phyloP scores from a whole-genome alignment of 2,888 invertebrate species.

The Criorhina ranunculi region DNA sequence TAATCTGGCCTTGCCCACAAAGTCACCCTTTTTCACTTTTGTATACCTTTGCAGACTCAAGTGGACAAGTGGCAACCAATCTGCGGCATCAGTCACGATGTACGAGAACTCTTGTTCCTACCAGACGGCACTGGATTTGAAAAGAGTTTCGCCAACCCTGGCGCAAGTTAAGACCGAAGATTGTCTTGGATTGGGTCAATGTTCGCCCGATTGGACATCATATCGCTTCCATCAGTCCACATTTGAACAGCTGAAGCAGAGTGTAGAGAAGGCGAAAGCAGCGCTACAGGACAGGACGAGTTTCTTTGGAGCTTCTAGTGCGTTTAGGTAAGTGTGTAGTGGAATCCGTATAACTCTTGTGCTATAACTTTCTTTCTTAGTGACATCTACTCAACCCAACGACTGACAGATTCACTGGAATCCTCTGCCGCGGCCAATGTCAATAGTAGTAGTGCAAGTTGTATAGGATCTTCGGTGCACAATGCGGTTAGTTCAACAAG shows the following conservation, averaged over 20 bases:
- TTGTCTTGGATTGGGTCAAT: constrained; percentile 84
- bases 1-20: background rate
- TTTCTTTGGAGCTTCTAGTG: constrained; percentile 89
- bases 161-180: constrained; percentile 85
- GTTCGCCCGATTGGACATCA: constrained; percentile 90
- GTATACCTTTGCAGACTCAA: constrained; percentile 80
- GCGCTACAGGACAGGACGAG: constrained; percentile 91
- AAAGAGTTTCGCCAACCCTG: constrained; percentile 87
- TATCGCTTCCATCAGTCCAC: constrained; percentile 94
- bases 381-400: constrained; percentile 84
- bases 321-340: constrained; percentile 87
- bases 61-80: constrained; percentile 81
- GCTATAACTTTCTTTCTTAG: constrained; percentile 76
- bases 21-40: constrained; percentile 6
- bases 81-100: constrained; percentile 85
- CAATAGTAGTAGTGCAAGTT: constrained; percentile 81
- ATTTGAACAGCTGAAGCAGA: constrained; percentile 95
- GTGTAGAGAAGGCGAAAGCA: constrained; percentile 95
- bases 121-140: constrained; percentile 92
- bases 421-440: constrained; percentile 80
- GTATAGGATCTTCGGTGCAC: constrained; percentile 82
- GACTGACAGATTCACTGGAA: constrained; percentile 83
- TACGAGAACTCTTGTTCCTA: constrained; percentile 97
- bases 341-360: background rate
- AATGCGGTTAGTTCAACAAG: constrained; percentile 80